Evolutionary conservation across 2,113 vertebrate genomes (phyloP), one percentile per base, ranked within the genome.

Genomic region (Halichoerus grypus): DNA sequence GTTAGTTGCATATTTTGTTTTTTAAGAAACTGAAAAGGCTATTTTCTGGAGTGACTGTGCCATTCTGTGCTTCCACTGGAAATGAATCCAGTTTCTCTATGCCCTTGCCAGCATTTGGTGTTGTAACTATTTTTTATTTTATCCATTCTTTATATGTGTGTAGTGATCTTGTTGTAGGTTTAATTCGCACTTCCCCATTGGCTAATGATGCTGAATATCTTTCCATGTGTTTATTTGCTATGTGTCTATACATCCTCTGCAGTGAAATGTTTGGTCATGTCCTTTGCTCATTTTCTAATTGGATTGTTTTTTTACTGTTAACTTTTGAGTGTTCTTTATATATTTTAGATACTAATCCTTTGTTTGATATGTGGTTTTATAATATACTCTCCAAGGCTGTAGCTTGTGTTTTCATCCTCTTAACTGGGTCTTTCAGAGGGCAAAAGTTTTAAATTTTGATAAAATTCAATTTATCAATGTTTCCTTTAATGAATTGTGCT

Each of bases 281-380:
- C n/a, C 39, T 95, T 95, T 61, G 5, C 24, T 93, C 11, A 77
- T 86, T 81, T 90, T 90, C 46, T 76, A 74, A 79, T 67, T 49
- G 3, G 7, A 63, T 57, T 96, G 31, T 57, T 22, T 79, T 59
- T 53, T 84, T 12, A 72, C 18, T 79, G 15, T 49, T 80, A 31
- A 85, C 1, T 28, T 84, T 65, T 46, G 61, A 83, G 22, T 36
- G 4, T 94, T 53, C 18, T 77, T 88, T 46, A 84, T 51, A 28
- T 46, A 71, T 83, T 77, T 88, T 84, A 85, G 21, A n/a, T 72
- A 49, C 13, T 88, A 76, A 42, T 77, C 7, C 3, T 92, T 71
- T 84, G 57, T 82, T 12, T 15, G 19, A 83, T 79, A 80, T 49
- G 3, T 85, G 24, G 59, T 57, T 79, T 93, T 24, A n/a, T 42